Base-by-base conservation (phyloP, 1,140 invertebrate genomes). In the Lethrus apterus region DNA sequence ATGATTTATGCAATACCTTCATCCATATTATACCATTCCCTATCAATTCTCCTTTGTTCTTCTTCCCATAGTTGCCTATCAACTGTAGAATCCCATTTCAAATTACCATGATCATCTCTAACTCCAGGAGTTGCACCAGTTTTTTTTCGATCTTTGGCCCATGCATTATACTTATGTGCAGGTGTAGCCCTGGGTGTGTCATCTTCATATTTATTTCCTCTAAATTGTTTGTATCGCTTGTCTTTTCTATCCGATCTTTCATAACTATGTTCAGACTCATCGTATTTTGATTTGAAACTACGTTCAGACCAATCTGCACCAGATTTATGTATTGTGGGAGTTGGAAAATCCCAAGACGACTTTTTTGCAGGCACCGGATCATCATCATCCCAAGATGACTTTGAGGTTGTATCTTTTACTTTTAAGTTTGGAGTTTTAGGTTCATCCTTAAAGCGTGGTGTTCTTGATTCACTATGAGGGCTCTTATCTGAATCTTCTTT, bases 1-100 rank as follows among this genome's bases (percentile, higher is more conserved):
- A 31, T 14, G 1, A 31, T 15, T 9, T 10, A 7, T 17, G 19
- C 17, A 18, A 10, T 56, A 58, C 86, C 93, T 70, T 91, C 89
- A 59, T 93, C 93, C 66, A 97, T 81, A 38, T 83, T 84, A 64
- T 99, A 99, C 95, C 96, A 99, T 59, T 96, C 93, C 38, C 95
- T 70, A 61, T 99, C 96, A 2, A 98, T 60, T 36, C 92, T 77
- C 54, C 85, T 84, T 68, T 98, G 89, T 56, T 98, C 93, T 60
- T 92, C 85, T 64, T 96, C 89, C 92, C 91, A 97, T 23, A 85
- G 69, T 24, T 84, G 77, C 20, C 80, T 74, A 24, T 93, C 87
- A 30, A 84, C 78, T 10, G 80, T 72, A 42, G 70, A 70, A 14
- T 75, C 68, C 70, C 74, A 72, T 63, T 73, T 68, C 52, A 73